phyloP scores from a whole-genome alignment of 2,888 invertebrate genomes.

The Pristionchus mayeri region DNA sequence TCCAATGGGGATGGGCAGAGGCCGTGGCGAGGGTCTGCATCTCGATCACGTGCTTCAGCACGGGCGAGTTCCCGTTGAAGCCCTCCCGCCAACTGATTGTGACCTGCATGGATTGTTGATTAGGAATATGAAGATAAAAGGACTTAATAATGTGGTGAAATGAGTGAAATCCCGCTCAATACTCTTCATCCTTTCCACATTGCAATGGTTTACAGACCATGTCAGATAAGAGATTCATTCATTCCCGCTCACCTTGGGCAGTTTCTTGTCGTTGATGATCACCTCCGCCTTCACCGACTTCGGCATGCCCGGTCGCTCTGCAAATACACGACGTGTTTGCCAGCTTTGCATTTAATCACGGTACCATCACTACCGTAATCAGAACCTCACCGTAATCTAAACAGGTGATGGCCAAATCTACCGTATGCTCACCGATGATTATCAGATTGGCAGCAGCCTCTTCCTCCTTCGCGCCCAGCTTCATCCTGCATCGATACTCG shows the following conservation, averaged over 20 bases:
- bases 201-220: not conserved
- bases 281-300: conserved; percentile 87
- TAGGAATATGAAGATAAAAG: not conserved
- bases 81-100: conserved; percentile 95
- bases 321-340: no score
- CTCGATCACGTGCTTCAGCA: conserved; percentile 92
- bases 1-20: conserved; percentile 64
- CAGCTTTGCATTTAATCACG: no score
- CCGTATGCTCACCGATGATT: conserved; percentile 82
- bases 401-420: no score
- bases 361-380: not conserved
- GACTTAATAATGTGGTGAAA: not conserved
- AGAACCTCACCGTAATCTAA: no score
- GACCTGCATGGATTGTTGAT: conserved; percentile 78
- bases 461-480: conserved; percentile 92
- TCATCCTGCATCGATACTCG: conserved; percentile 85
- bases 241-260: conserved; percentile 48
- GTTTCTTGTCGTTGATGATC: conserved; percentile 81
- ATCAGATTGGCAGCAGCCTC: conserved; percentile 83
- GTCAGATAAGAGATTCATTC: not conserved
- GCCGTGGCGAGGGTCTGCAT: conserved; percentile 86
- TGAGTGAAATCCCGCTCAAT: no score
- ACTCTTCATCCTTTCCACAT: not conserved
- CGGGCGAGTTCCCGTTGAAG: conserved; percentile 96
- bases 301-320: conserved; percentile 93